Conservation (phyloP, 2,888 invertebrate species). For the Ethmia dodecea region DNA sequence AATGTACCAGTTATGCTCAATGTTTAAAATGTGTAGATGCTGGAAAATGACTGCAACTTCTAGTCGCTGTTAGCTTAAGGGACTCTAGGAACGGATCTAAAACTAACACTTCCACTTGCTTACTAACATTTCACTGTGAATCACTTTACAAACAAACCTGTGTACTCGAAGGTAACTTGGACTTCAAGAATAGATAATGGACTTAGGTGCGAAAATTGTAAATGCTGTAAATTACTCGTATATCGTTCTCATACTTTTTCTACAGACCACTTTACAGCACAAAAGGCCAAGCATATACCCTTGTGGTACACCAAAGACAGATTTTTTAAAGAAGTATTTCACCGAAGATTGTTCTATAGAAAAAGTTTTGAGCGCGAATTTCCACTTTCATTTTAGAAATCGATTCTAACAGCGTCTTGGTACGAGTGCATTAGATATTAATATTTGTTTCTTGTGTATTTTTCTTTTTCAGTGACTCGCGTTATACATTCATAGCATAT, state of each 20-base stretch:
- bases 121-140: constrained; percentile 60
- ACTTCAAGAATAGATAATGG: constrained; percentile 77
- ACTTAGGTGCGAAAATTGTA: constrained; percentile 67
- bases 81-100: background rate
- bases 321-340: constrained; percentile 4
- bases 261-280: constrained; percentile 20
- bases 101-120: constrained; percentile 46
- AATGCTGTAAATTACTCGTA: constrained; percentile 49
- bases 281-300: constrained; percentile 15
- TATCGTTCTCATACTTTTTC: constrained; percentile 35
- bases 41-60: background rate
- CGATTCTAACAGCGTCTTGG: constrained; percentile 73
- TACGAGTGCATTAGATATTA: constrained; percentile 71
- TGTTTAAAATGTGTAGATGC: background rate
- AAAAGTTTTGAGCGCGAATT: constrained; percentile 42
- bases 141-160: constrained; percentile 13
- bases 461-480: constrained; percentile 30
- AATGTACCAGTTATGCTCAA: too few relatives aligned
- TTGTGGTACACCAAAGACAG: constrained; percentile 20
- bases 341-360: constrained; percentile 22
- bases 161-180: constrained; percentile 56
- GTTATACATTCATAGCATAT: constrained; percentile 20
- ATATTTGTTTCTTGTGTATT: constrained; percentile 41
- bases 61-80: background rate
- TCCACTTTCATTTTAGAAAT: constrained; percentile 36